phyloP scores from a whole-genome alignment of 1,140 invertebrate species.

The Lasioglossum baleicum region DNA sequence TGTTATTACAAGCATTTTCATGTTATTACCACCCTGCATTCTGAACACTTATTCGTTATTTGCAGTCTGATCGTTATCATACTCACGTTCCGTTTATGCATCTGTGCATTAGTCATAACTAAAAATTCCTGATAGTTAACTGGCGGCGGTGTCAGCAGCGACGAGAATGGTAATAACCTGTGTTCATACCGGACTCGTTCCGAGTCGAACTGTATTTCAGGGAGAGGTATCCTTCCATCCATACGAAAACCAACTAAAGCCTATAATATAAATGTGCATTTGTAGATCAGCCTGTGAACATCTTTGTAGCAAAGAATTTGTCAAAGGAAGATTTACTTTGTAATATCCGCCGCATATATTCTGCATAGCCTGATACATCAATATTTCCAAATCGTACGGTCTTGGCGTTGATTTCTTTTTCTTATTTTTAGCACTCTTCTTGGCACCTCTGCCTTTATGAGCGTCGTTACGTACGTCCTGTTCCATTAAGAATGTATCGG shows the following conservation, averaged over 20 bases:
- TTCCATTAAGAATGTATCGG: conserved; percentile 90
- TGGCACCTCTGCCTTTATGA: conserved; percentile 80
- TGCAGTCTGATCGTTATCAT: conserved; percentile 9
- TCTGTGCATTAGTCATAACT: conserved; percentile 82
- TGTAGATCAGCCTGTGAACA: neutral
- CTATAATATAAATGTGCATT: conserved; percentile 75
- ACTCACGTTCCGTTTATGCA: conserved; percentile 76
- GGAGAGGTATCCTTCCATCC: conserved; percentile 88
- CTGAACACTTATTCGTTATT: no score
- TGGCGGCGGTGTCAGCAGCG: conserved; percentile 92
- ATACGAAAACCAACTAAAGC: conserved; percentile 87
- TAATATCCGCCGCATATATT: conserved; percentile 97
- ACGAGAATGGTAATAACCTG: conserved; percentile 93
- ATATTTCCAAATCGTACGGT: conserved; percentile 90
- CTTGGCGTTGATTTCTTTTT: conserved; percentile 84
- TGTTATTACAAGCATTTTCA: no score
- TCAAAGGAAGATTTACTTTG: conserved; percentile 83
- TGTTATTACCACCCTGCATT: no score
- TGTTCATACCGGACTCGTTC: conserved; percentile 97
- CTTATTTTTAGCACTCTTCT: conserved; percentile 84
- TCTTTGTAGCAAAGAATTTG: neutral
- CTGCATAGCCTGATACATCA: conserved; percentile 93
- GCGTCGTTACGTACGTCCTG: conserved; percentile 84
- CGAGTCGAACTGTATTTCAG: conserved; percentile 92
- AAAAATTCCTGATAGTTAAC: conserved; percentile 93